Evolutionary conservation across 2,113 vertebrate species (phyloP), one percentile per base, ranked within the genome.

Genomic region (Rhinogobius similis): DNA sequence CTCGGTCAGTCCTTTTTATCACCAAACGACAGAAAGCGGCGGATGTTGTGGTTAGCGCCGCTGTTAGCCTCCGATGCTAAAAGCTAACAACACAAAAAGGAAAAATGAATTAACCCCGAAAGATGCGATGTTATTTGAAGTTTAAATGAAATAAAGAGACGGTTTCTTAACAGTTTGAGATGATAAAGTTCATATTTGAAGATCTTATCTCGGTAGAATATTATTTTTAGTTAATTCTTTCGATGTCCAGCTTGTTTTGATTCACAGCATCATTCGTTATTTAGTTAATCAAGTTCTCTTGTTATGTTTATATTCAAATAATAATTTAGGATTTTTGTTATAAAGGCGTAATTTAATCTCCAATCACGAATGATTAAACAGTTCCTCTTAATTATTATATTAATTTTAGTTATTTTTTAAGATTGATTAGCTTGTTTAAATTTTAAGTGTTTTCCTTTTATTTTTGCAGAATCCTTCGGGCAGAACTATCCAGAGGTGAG

Each of bases 401-500:
- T n/a, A n/a, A n/a, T n/a, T 36, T 36, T 36, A 36, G 32, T 36
- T 36, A 7, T 7, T 2, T 1, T 8, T 36, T n/a, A 36, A 5
- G 14, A 21, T 21, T 58, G 23, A 27, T 58, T 1, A 3, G 14
- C 5, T 26, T 14, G 10, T 58, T 24, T 29, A 16, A 10, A 52
- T 3, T 58, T 20, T 38, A 27, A n/a, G 2, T 12, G 59, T 38
- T 39, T 13, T 21, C 13, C 72, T 27, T 62, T 48, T 72, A 12
- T 55, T 27, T 20, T 68, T 16, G 10, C 48, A 98, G 97, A 98
- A 65, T 98, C 97, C 21, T 99, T 99, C 82, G 97, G 97, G 85
- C 97, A 99, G 93, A 99, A 99, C 91, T 98, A 99, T 84, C 97
- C 97, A 77, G 97, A 98, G 96, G 97, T 98, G 92, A 94, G 82